Conservation (phyloP, 2,888 invertebrate species). For the Dryomyza anilis region DNA sequence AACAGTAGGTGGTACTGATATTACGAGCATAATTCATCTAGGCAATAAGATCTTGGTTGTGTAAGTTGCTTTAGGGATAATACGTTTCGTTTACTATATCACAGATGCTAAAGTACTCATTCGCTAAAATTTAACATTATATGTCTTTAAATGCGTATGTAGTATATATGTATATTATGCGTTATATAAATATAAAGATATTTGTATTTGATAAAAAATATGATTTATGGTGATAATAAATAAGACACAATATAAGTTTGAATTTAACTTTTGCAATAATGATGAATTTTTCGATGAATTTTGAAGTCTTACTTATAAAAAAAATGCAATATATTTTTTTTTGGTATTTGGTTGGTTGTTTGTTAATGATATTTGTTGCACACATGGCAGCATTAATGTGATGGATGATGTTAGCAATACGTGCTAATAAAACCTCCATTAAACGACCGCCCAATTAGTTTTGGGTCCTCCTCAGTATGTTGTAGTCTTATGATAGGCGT, state of each 20-base stretch:
- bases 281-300: not conserved
- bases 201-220: not conserved
- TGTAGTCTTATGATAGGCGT: no score
- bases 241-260: not conserved
- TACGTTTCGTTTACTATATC: conserved; percentile 19
- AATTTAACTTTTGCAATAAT: not conserved
- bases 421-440: not conserved
- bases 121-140: not conserved
- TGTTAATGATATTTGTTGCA: not conserved
- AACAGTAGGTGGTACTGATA: no score
- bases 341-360: conserved; percentile 32
- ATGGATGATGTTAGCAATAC: not conserved
- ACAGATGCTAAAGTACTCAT: conserved; percentile 22
- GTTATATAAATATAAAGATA: not conserved
- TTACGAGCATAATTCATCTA: not conserved
- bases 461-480: not conserved
- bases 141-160: not conserved
- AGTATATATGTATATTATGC: no score
- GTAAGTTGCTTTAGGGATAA: conserved; percentile 5
- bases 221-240: not conserved
- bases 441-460: no score
- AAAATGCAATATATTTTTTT: conserved; percentile 31
- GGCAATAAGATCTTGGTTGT: not conserved
- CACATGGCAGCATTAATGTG: not conserved
- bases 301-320: not conserved